Evolutionary conservation across 2,113 vertebrate genomes (phyloP).

Genomic region (Heloderma charlesbogerti): DNA sequence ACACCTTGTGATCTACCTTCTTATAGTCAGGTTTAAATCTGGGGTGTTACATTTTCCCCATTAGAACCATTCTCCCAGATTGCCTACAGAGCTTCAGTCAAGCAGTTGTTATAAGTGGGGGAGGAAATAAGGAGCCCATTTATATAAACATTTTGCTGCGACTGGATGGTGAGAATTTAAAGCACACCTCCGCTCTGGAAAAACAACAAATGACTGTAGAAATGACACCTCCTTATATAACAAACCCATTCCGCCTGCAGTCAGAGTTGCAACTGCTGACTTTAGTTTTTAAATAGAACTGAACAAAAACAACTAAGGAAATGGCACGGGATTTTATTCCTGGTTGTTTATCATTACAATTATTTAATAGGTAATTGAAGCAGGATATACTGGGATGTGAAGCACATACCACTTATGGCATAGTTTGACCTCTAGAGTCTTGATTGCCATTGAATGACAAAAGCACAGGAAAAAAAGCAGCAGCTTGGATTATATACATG

Average conservation of each 20-base stretch:
- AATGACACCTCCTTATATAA: conserved; percentile 33
- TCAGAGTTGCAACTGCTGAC: conserved; percentile 40
- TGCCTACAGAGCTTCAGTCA: not conserved
- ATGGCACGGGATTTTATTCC: not conserved
- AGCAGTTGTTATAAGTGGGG: conserved; percentile 12
- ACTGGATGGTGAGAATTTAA: conserved; percentile 33
- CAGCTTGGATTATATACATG: not conserved
- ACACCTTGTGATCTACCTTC: not conserved
- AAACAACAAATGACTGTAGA: conserved; percentile 42
- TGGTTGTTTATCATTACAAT: not conserved
- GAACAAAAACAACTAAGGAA: not conserved
- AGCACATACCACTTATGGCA: not conserved
- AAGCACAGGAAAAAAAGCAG: conserved; percentile 16
- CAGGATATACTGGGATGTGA: not conserved
- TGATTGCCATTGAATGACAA: not conserved
- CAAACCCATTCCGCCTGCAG: conserved; percentile 9
- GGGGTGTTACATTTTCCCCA: not conserved
- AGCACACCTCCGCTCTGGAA: conserved; percentile 18
- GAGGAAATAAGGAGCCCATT: not conserved
- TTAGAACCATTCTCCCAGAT: not conserved
- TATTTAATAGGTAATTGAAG: conserved; percentile 10
- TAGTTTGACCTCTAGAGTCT: not conserved
- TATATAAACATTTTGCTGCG: not conserved
- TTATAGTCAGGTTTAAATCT: not conserved
- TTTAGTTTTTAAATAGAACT: conserved; percentile 60